These are phyloP conservation scores for Melieria crassipennis DNA, from an alignment of 2,888 invertebrate genomes.

Conservation along the genomic window DNA sequence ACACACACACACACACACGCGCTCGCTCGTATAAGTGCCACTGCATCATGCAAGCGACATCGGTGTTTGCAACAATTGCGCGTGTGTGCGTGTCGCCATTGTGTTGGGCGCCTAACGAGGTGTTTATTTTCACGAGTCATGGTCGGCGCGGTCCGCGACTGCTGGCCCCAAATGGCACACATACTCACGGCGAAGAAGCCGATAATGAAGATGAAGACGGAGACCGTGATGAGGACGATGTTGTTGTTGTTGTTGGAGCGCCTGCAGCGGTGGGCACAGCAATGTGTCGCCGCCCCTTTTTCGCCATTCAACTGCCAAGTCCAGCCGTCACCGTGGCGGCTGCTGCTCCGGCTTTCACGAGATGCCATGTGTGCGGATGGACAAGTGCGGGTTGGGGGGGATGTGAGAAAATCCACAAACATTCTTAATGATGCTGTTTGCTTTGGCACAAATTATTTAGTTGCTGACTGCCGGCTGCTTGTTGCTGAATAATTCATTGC, in stretches of 20 bases:
- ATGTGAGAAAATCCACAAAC: slow-evolving; percentile 55
- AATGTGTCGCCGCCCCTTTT: not conserved
- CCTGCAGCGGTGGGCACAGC: slow-evolving; percentile 12
- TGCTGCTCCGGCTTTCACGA: too few species aligned
- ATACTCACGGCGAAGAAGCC: not conserved
- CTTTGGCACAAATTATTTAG: slow-evolving; percentile 60
- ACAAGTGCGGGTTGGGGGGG: slow-evolving; percentile 1
- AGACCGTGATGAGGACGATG: not conserved
- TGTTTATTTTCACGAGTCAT: slow-evolving; percentile 62
- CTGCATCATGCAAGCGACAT: not conserved
- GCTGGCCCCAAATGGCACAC: not conserved
- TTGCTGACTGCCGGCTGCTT: slow-evolving; percentile 44
- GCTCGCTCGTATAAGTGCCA: not conserved
- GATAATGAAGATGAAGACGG: not conserved
- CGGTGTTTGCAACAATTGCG: not conserved
- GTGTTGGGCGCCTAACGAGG: slow-evolving; percentile 60
- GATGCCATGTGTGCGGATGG: not conserved
- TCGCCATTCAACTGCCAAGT: too few species aligned
- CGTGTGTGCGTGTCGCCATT: slow-evolving; percentile 19
- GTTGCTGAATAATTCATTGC: too few species aligned
- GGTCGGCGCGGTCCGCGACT: slow-evolving; percentile 35
- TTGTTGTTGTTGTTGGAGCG: slow-evolving; percentile 40
- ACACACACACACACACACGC: not conserved
- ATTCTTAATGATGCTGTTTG: slow-evolving; percentile 60
- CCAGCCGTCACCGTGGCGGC: too few species aligned